Percentiles rank a stretch among this genome's conserved stretches.
These are phyloP conservation scores for Pseudopleuronectes americanus DNA, from an alignment of 2,797 vertebrate genomes.

Conservation along the genomic window DNA sequence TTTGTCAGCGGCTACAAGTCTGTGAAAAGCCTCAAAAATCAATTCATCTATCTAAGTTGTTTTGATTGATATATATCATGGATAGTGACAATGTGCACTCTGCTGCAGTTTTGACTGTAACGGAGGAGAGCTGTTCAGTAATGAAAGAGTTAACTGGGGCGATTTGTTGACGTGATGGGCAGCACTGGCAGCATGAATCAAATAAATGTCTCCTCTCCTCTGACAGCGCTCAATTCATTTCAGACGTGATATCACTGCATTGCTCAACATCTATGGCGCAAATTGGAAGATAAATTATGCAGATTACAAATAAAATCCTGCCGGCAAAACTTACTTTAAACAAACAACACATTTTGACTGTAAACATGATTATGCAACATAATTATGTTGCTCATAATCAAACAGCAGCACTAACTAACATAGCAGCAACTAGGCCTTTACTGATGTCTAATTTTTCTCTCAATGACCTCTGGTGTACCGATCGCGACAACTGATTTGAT, in stretches of 20 bases:
- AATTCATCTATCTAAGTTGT: neutral
- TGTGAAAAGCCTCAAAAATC: neutral
- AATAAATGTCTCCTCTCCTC: constrained; percentile 27
- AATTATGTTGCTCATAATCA: constrained; percentile 79
- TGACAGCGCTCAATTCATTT: constrained; percentile 59
- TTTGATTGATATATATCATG: neutral
- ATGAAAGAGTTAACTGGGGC: constrained; percentile 30
- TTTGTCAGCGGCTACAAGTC: constrained; percentile 17
- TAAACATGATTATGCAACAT: constrained; percentile 81
- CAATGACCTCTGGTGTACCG: constrained; percentile 52
- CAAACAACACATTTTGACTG: constrained; percentile 80
- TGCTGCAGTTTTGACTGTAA: constrained; percentile 23
- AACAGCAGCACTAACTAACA: constrained; percentile 77
- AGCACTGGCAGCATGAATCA: constrained; percentile 33
- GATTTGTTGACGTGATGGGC: constrained; percentile 44
- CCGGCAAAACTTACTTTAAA: constrained; percentile 79
- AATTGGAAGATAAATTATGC: constrained; percentile 76
- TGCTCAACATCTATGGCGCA: constrained; percentile 51
- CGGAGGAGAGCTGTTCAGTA: constrained; percentile 12
- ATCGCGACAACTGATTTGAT: constrained; percentile 66
- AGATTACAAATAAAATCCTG: constrained; percentile 77
- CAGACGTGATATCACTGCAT: constrained; percentile 37
- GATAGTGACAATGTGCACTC: constrained; percentile 28
- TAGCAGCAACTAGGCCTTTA: constrained; percentile 72
- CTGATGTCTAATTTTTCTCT: constrained; percentile 45